phyloP scores from a whole-genome alignment of 2,797 vertebrate genomes.

The Austrolebias charrua region DNA sequence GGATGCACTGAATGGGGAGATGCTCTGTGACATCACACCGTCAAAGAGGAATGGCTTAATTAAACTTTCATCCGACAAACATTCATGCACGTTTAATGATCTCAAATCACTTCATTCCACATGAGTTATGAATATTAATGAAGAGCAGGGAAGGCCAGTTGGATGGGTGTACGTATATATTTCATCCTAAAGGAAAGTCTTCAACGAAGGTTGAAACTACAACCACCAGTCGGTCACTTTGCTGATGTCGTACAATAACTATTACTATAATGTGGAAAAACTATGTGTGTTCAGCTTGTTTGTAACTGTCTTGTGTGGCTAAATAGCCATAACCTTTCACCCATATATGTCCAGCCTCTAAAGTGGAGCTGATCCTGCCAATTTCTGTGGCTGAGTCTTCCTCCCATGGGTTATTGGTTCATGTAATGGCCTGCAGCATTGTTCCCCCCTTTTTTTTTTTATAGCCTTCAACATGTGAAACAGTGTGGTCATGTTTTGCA shows the following conservation, averaged over 20 bases:
- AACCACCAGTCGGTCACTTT: conserved; percentile 51
- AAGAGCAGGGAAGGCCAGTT: conserved; percentile 42
- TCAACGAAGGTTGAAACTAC: conserved; percentile 37
- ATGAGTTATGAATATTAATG: conserved; percentile 77
- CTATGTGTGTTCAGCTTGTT: conserved; percentile 32
- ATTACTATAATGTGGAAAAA: conserved; percentile 32
- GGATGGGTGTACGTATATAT: conserved; percentile 23
- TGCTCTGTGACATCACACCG: conserved; percentile 47
- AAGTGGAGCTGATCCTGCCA: conserved; percentile 53
- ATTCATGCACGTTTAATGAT: conserved; percentile 77
- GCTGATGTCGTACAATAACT: conserved; percentile 29
- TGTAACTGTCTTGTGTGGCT: conserved; percentile 31
- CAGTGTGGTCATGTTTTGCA: no score
- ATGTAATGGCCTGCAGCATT: no score
- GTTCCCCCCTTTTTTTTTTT: no score
- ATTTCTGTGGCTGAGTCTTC: conserved; percentile 53
- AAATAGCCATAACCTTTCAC: conserved; percentile 40
- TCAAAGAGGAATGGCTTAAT: conserved; percentile 64
- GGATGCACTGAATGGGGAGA: conserved; percentile 41
- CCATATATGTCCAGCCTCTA: conserved; percentile 34
- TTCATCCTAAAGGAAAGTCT: conserved; percentile 35
- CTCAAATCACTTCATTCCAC: conserved; percentile 70
- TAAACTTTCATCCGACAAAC: conserved; percentile 75
- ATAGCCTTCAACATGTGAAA: no score
- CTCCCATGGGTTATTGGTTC: conserved; percentile 16